Base-by-base conservation (phyloP, 2,888 invertebrate species). In the Morinoia aosen region DNA sequence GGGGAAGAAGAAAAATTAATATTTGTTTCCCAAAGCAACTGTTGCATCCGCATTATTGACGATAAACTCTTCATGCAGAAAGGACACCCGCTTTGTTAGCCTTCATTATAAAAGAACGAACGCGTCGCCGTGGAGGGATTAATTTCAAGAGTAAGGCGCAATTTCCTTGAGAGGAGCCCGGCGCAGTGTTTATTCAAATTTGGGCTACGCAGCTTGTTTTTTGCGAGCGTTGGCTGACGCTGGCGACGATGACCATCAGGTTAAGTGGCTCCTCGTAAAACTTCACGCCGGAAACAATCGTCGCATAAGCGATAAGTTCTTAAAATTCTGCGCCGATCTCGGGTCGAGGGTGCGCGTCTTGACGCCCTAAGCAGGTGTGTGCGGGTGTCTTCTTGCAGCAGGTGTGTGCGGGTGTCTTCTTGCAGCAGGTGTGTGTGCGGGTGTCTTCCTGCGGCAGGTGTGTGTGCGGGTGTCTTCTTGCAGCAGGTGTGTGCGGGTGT, bases 291-390 rank as follows among this genome's bases (percentile, higher is more conserved):
- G 57, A 93, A 93, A 93, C 93, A 93, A 93, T 93, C 93, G 57
- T 57, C 33, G 93, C 56, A 93, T 93, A 57, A 93, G 57, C 57
- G 93, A 93, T 56, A 93, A 93, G 25, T 93, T 93, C 57, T 93
- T 93, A 57, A 93, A 93, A 93, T 93, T 39, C 93, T 3, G 93
- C 40, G 12, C 12, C 19, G 40, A 12, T 14, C 90, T 39, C 33
- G 93, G 1, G 19, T 4, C 93, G 12, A 16, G 12, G 56, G 57
- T 33, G 33, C 57, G 93, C 57, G 25, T 33, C 5, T 10, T 57
- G 48, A 57, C 25, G 93, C 33, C 93, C 33, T 93, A 57, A 93
- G 33, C 93, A 93, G 93, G 93, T 90, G n/a, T 48, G 3, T 48
- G 48, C 48, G 48, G 48, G 5, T 48, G 48, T 48, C 48, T 48